Base-by-base conservation (phyloP, 2,888 invertebrate species). In the Dexiosoma caninum region DNA sequence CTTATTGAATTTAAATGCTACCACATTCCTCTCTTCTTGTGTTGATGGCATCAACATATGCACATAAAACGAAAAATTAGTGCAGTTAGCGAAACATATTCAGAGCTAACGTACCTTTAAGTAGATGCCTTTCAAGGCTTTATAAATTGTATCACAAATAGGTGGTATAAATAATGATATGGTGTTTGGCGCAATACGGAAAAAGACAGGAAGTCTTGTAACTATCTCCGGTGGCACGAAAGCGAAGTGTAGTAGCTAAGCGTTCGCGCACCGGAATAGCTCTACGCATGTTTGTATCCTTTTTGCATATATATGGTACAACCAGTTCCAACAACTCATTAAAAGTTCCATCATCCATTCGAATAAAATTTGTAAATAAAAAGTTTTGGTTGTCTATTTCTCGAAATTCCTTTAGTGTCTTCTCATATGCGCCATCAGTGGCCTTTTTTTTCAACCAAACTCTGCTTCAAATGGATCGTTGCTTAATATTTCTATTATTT, bases 161-260 rank as follows among this genome's bases (percentile, higher is more conserved):
- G 3, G 4, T 27, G 66, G 49, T 35, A 66, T 12, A 27, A 66
- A 66, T 12, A 51, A 35, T 16, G 35, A 66, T 51, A 51, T 66
- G 35, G 66, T 66, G 66, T 49, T 49, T 12, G 66, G 49, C 0
- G 51, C 66, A 51, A 66, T 49, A 27, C 27, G 27, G 27, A 27
- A 27, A 27, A 27, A 27, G 27, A 27, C 27, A 3, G 27, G 6
- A 6, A 27, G 27, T 3, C 27, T 27, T 27, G 27, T 27, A 27
- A 6, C 27, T 27, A 27, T 27, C 27, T 27, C 27, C 27, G 6
- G 27, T 5, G 6, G 27, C 27, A 27, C 3, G 27, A 27, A 27
- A 27, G 4, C 27, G 3, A 5, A 27, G 27, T 27, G 27, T 27
- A 5, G 27, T 27, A 27, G 27, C 27, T 27, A 27, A 27, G 3